These are phyloP conservation scores for Podargus strigoides DNA, from an alignment of 2,797 vertebrate species.

Conservation along the genomic window DNA sequence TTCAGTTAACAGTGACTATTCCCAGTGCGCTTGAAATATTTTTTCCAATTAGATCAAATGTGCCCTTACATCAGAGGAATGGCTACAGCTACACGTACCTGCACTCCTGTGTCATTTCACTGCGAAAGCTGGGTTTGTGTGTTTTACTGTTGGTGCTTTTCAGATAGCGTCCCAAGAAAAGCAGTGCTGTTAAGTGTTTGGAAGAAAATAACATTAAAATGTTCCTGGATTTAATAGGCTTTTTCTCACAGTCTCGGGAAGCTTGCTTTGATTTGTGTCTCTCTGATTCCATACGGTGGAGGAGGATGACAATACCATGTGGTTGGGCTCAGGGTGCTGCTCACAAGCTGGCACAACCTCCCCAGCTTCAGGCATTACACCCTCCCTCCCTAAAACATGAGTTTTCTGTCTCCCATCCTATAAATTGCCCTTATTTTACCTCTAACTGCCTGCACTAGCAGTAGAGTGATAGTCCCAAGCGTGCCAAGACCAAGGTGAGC, in stretches of 20 bases:
- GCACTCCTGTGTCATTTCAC: conserved; percentile 5
- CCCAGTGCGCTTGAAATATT: conserved; percentile 77
- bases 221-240: background rate
- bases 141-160: background rate
- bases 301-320: background rate
- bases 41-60: conserved; percentile 76
- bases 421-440: background rate
- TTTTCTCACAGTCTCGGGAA: background rate
- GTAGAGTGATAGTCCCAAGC: no score
- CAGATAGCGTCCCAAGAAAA: background rate
- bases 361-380: background rate
- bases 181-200: background rate
- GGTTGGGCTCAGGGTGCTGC: background rate
- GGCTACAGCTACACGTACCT: background rate
- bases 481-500: background rate
- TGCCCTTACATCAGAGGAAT: conserved; percentile 50
- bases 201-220: background rate
- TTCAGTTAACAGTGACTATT: conserved; percentile 81
- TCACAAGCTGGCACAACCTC: background rate
- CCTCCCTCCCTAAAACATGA: background rate
- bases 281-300: background rate
- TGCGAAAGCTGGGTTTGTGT: background rate
- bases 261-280: background rate
- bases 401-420: background rate
- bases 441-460: background rate